phyloP scores from a whole-genome alignment of 2,113 vertebrate genomes.

The Dipodomys merriami region DNA sequence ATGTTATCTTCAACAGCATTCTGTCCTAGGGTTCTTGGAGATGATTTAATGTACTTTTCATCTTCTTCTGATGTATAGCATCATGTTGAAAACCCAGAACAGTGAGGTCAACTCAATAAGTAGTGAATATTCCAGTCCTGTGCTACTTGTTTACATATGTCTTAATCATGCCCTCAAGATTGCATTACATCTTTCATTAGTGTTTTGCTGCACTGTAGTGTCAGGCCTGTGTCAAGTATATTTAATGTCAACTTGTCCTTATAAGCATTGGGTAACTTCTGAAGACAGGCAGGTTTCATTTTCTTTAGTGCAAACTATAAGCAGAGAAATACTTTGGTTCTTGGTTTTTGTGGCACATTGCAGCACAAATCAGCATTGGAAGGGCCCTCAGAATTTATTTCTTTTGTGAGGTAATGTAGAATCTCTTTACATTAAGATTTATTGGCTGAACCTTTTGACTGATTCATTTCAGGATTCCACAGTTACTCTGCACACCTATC shows the following conservation, averaged over 20 bases:
- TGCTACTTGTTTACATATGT: not conserved
- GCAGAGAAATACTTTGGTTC: not conserved
- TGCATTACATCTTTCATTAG: not conserved
- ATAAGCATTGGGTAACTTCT: not conserved
- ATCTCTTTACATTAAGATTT: not conserved
- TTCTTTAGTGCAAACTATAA: not conserved
- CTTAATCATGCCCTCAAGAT: constrained; percentile 37
- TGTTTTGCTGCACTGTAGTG: not conserved
- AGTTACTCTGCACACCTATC: too few relatives aligned
- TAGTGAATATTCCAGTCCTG: not conserved
- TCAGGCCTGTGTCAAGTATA: constrained; percentile 25
- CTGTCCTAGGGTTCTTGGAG: constrained; percentile 18
- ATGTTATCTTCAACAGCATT: constrained; percentile 37
- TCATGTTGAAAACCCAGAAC: not conserved
- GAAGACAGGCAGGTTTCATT: constrained; percentile 5
- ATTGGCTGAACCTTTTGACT: not conserved
- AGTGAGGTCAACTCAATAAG: not conserved
- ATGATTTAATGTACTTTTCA: constrained; percentile 33
- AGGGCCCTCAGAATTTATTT: not conserved
- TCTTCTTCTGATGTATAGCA: not conserved
- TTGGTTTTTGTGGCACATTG: not conserved
- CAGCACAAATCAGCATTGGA: not conserved
- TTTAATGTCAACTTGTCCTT: constrained; percentile 45
- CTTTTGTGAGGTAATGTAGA: not conserved
- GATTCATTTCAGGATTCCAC: too few relatives aligned